A percentile compares a stretch with the other conserved stretches of the same genome.
Evolutionary conservation across 53 echinoderm and acorn worm genomes (phyloP).

Genomic region (Holothuria leucospilota): DNA sequence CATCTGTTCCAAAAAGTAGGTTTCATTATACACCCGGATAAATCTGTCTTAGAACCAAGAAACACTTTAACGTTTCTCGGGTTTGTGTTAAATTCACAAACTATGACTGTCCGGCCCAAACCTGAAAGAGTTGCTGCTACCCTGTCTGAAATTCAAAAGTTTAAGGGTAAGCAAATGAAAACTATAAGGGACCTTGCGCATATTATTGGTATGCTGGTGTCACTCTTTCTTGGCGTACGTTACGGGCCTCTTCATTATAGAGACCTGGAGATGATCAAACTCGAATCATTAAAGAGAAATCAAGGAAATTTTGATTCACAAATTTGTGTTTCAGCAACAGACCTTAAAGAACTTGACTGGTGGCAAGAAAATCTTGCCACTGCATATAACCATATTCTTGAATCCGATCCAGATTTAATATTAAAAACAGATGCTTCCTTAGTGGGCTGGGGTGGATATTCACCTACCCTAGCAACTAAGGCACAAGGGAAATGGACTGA

Average conservation of each 20-base stretch:
- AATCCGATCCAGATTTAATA: background rate
- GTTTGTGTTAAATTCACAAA: conserved; percentile 6
- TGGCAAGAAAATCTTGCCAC: conserved; percentile 37
- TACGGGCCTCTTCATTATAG: background rate
- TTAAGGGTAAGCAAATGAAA: no score
- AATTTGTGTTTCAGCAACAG: background rate
- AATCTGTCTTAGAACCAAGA: background rate
- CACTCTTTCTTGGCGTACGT: background rate
- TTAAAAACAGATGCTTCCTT: no score
- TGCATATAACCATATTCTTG: background rate
- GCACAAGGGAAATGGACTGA: no score
- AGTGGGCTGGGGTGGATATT: no score
- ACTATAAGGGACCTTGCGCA: background rate
- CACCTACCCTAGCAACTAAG: no score
- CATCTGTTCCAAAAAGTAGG: no score
- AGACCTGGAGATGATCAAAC: background rate
- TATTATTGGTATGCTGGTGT: background rate
- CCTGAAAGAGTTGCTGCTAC: no score
- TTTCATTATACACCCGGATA: no score
- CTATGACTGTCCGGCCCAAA: no score
- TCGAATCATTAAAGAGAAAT: background rate
- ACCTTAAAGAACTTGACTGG: conserved; percentile 1
- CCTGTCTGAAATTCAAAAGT: no score
- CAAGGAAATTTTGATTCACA: background rate
- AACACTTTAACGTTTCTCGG: background rate